A percentile compares a stretch with the other conserved stretches of the same genome.
These are phyloP conservation scores for Argentina silus DNA, from an alignment of 2,797 vertebrate genomes.

Conservation along the genomic window DNA sequence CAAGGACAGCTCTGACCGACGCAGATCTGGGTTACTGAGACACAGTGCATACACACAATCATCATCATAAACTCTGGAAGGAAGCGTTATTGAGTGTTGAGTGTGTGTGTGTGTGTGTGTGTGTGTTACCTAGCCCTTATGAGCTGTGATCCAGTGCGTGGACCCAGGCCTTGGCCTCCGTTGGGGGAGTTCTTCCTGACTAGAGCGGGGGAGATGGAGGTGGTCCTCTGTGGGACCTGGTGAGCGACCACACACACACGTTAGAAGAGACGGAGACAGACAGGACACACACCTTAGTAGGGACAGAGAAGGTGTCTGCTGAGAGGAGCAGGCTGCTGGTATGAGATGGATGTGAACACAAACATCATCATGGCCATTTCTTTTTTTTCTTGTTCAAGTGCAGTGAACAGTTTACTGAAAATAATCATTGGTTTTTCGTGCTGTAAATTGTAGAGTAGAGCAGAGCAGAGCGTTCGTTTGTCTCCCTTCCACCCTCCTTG, in stretches of 20 bases:
- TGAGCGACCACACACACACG: constrained; percentile 24
- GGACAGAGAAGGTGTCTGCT: too few species aligned
- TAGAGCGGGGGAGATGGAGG: constrained; percentile 94
- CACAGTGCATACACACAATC: too few species aligned
- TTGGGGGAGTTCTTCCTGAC: constrained; percentile 95
- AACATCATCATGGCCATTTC: neutral
- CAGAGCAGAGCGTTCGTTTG: neutral
- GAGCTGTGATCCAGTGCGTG: constrained; percentile 85
- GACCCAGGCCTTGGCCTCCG: constrained; percentile 83
- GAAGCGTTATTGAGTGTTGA: too few species aligned
- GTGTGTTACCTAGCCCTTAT: constrained; percentile 86
- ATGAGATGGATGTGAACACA: neutral
- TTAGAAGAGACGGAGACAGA: neutral
- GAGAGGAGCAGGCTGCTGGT: too few species aligned
- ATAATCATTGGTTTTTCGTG: too few species aligned
- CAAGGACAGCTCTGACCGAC: constrained; percentile 86
- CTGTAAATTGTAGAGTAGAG: too few species aligned
- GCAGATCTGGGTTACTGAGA: constrained; percentile 72
- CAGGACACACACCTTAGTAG: constrained; percentile 9
- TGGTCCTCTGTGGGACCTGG: constrained; percentile 93
- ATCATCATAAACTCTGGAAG: too few species aligned
- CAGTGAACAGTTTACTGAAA: too few species aligned
- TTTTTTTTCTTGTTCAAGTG: too few species aligned
- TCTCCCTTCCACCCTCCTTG: neutral
- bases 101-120: neutral